These are phyloP conservation scores for Chiloscyllium plagiosum DNA, from an alignment of 2,113 vertebrate genomes.

Conservation along the genomic window DNA sequence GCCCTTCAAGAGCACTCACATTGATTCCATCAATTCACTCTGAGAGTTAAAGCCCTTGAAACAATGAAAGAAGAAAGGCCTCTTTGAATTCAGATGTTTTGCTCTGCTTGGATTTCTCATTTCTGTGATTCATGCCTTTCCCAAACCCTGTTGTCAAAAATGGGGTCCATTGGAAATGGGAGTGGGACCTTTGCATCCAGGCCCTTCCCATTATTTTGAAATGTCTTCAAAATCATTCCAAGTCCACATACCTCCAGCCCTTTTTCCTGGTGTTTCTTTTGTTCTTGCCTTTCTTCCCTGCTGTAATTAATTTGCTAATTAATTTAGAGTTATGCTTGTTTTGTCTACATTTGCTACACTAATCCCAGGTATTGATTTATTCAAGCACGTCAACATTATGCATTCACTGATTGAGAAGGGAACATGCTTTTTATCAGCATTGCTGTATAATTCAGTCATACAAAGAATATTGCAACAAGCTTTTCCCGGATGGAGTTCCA, in stretches of 20 bases:
- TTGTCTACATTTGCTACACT: background rate
- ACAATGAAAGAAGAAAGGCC: background rate
- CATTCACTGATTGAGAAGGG: background rate
- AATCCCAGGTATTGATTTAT: conserved; percentile 17
- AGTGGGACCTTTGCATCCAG: background rate
- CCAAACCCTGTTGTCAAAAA: background rate
- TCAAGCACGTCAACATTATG: background rate
- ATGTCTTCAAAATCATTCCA: background rate
- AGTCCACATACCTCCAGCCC: background rate
- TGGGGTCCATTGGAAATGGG: background rate
- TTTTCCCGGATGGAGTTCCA: background rate
- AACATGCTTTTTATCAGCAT: background rate
- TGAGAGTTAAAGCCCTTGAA: background rate
- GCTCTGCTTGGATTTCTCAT: background rate
- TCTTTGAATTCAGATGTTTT: background rate
- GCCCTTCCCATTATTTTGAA: too few species aligned
- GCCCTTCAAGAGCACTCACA: background rate
- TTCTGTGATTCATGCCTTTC: background rate
- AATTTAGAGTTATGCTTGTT: background rate
- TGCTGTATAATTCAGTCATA: background rate
- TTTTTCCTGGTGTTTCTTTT: background rate
- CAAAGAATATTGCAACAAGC: background rate
- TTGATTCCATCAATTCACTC: background rate
- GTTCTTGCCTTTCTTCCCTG: background rate
- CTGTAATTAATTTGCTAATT: background rate